These are phyloP conservation scores for Argya squamiceps DNA, from an alignment of 2,797 vertebrate genomes.

Conservation along the genomic window DNA sequence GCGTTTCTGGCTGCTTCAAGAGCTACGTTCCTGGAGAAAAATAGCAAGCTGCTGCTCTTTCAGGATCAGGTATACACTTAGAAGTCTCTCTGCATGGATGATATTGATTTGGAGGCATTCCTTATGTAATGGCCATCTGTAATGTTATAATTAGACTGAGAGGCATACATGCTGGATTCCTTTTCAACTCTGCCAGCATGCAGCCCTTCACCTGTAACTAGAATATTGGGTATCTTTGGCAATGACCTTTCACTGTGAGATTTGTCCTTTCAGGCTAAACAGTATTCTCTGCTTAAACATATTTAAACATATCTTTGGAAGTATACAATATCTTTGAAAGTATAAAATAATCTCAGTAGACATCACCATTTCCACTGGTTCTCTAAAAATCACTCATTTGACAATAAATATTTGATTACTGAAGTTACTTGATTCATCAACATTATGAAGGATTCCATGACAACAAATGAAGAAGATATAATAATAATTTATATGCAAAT, in stretches of 20 bases:
- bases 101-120: constrained; percentile 30
- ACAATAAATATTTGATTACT: neutral
- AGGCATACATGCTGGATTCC: neutral
- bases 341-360: neutral
- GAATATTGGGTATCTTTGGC: neutral
- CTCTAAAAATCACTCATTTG: neutral
- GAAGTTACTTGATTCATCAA: neutral
- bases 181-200: neutral
- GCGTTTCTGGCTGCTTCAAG: neutral
- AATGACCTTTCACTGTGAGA: neutral
- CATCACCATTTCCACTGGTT: neutral
- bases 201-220: neutral
- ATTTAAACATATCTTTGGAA: neutral
- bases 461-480: neutral
- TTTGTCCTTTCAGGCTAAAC: neutral
- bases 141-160: constrained; percentile 23
- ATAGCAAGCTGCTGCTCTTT: neutral
- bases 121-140: constrained; percentile 54
- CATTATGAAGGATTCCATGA: neutral
- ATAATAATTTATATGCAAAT: neutral
- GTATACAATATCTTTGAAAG: neutral
- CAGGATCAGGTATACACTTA: neutral
- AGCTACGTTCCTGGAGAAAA: neutral
- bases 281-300: neutral
- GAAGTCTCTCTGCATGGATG: neutral